Evolutionary conservation across 2,797 vertebrate genomes (phyloP).

Genomic region (Ctenopoma kingsleyae): DNA sequence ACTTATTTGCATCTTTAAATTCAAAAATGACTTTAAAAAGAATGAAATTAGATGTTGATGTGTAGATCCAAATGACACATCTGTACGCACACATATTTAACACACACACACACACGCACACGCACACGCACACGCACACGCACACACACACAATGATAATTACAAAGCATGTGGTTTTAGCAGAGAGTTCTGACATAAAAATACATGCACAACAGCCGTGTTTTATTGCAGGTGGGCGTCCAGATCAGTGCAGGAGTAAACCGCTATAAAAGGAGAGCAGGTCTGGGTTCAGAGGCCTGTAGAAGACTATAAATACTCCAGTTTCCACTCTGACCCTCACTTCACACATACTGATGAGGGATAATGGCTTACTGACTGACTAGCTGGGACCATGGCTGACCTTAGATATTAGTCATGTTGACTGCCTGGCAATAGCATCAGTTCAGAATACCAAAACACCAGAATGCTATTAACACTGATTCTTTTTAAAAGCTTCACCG

Average conservation of each 20-base stretch:
- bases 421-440: conserved; percentile 28
- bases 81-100: background rate
- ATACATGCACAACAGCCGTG: background rate
- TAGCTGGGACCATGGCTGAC: conserved; percentile 24
- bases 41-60: background rate
- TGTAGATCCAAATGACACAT: background rate
- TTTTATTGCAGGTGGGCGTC: conserved; percentile 35
- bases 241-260: conserved; percentile 18
- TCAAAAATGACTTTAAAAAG: background rate
- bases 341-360: conserved; percentile 10
- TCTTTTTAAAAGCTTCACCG: background rate
- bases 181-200: background rate
- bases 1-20: background rate
- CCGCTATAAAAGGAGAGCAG: conserved; percentile 4
- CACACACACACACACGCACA: background rate
- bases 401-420: conserved; percentile 41
- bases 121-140: background rate
- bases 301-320: conserved; percentile 32
- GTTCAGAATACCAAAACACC: background rate
- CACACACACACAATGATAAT: background rate
- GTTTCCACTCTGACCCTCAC: conserved; percentile 28
- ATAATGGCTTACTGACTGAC: conserved; percentile 41
- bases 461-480: background rate
- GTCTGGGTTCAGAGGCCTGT: background rate
- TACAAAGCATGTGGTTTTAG: background rate